Evolutionary conservation across 2,113 vertebrate species (phyloP).

Genomic region (Barbus barbus): DNA sequence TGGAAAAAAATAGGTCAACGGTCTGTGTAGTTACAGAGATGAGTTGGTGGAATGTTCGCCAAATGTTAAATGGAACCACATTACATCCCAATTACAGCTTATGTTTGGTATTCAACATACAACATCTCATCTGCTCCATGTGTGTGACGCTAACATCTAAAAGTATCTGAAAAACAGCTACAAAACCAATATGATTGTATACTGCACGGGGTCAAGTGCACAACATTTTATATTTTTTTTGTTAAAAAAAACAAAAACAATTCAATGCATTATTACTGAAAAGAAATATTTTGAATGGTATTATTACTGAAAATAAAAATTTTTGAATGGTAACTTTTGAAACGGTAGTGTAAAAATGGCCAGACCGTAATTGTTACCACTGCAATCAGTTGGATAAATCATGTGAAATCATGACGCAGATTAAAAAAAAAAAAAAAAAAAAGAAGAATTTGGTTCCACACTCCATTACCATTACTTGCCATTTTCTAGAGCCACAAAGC

Average conservation of each 20-base stretch:
- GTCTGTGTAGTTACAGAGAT: neutral
- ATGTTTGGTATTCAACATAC: conserved; percentile 41
- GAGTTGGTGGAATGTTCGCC: conserved; percentile 21
- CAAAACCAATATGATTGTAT: neutral
- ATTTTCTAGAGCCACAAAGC: neutral
- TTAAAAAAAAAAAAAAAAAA: too few species aligned
- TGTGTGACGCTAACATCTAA: neutral
- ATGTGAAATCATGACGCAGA: neutral
- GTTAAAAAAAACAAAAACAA: too few species aligned
- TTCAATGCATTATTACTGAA: too few species aligned
- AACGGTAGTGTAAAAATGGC: neutral
- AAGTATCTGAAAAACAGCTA: neutral
- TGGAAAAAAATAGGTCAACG: conserved; percentile 11
- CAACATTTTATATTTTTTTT: neutral
- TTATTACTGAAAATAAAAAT: too few species aligned
- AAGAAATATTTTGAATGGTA: too few species aligned
- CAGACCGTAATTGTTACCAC: neutral
- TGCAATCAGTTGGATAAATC: neutral
- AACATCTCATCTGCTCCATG: conserved; percentile 6
- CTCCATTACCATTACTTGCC: neutral
- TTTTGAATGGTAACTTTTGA: too few species aligned
- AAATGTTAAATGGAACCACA: conserved; percentile 55
- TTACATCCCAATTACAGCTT: conserved; percentile 47
- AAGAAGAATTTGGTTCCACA: neutral
- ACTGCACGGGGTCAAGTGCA: neutral